Base-by-base conservation (phyloP, 92 coral and sea anemone species). In the Epizoanthus illoricatus region DNA sequence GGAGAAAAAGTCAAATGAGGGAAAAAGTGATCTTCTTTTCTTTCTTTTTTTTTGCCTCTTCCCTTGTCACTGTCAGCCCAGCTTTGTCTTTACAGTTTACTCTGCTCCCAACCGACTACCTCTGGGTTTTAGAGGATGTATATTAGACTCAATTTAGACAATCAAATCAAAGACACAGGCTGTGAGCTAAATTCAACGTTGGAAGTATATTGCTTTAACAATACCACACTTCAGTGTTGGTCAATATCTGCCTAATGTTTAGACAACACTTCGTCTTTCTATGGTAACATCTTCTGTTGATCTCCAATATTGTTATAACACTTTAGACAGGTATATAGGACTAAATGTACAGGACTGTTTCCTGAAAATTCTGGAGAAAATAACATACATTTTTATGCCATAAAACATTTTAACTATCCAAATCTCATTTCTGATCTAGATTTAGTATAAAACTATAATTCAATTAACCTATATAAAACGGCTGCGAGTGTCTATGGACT, bases 181-280 rank as follows among this genome's bases (percentile, higher is more conserved):
- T 64, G 41, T 64, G 69, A 21, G 69, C 41, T 28, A 64, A 20
- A 64, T 33, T 66, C 71, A 66, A 66, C 43, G 71, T 13, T 33
- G 39, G 69, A 64, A 40, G 69, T 21, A 64, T 64, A 64, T 64
- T 64, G 66, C 36, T 61, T 24, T 21, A 2, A 59, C 65, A 59
- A 59, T 17, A 10, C 21, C 17, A 10, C 39, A 5, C 69, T 64
- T 21, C 15, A 33, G 12, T 20, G 28, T 64, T 7, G 40, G 28
- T 64, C 69, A 64, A 64, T 64, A 64, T 64, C 12, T 23, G 69
- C 39, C 21, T 39, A 64, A 13, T 64, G 39, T 64, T 64, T 64
- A 64, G 3, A 64, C 2, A 64, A 33, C 69, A 0, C 69, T 23
- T 7, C 21, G 5, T 64, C 28, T 64, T 20, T 64, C 41, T 64